Base-by-base conservation (phyloP, 2,797 vertebrate genomes). In the Ambastaia sidthimunki region DNA sequence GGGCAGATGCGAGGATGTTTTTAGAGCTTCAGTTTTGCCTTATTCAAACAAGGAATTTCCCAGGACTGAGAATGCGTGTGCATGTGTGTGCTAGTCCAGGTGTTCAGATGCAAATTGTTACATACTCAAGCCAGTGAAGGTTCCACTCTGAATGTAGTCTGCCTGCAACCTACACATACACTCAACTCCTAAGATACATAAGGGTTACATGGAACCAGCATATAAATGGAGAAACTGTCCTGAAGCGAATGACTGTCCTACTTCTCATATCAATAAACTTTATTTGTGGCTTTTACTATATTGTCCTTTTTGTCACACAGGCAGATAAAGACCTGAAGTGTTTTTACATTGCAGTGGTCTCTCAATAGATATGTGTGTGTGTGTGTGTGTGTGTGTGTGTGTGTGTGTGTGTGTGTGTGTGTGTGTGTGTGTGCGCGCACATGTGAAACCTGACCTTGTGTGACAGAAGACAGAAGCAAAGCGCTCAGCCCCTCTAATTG, bases 401-500 rank as follows among this genome's bases (percentile, higher is more conserved):
- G 28, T 28, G 28, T 28, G 28, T 4, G 28, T 28, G 28, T 59
- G 70, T 63, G 13, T 18, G 28, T 63, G 50, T 18, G 76, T 62
- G 66, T 47, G 68, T 25, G 73, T 78, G 63, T 78, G 78, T 48
- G 75, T 60, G 76, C 76, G 76, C 81, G 48, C 9, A 18, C 52
- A 41, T 19, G 6, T 73, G 25, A 3, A 25, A 59, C 66, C 69
- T 84, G 74, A 52, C 52, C 74, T 68, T 65, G 65, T 78, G 48
- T 81, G 70, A 71, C 70, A 78, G 44, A 84, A 84, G 78, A 74
- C 69, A 81, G 84, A 89, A 87, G 55, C 71, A 80, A 67, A 88
- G 88, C 87, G 80, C 88, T 90, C 87, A 88, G 81, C 74, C 83
- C 83, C 74, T 87, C 78, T 90, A 91, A 92, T 91, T 87, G 85